Conservation (phyloP, 2,888 invertebrate species). For the Yponomeuta evonymella region DNA sequence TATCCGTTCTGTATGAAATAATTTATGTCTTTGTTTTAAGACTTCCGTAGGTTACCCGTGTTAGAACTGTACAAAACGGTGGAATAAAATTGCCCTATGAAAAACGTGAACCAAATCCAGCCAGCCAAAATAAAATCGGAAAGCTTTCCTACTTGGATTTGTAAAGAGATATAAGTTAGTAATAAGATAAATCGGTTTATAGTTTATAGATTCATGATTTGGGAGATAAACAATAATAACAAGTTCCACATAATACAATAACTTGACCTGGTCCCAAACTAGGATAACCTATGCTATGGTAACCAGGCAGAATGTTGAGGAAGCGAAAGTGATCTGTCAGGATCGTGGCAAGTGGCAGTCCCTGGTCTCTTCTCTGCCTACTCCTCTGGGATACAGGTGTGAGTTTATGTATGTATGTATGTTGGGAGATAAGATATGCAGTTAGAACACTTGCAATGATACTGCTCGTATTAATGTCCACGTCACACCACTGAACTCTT, state of each 20-base stretch:
- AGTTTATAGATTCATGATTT: background rate
- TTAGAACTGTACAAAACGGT: constrained; percentile 23
- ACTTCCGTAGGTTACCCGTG: constrained; percentile 14
- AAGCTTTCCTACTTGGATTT: constrained; percentile 17
- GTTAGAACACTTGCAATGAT: background rate
- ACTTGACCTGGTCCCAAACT: too few species aligned
- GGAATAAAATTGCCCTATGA: constrained; percentile 23
- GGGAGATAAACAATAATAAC: too few species aligned
- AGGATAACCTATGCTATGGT: too few species aligned
- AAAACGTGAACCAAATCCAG: constrained; percentile 26
- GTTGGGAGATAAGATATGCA: background rate
- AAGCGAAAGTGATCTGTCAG: too few species aligned
- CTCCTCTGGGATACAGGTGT: too few species aligned
- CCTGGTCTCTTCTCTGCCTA: too few species aligned
- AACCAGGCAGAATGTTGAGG: too few species aligned
- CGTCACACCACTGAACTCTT: constrained; percentile 15
- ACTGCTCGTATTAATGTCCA: background rate
- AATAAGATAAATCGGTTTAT: background rate
- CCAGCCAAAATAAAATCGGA: constrained; percentile 19
- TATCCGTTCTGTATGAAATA: background rate
- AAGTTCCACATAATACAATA: too few species aligned
- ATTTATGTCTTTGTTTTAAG: background rate
- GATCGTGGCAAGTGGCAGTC: too few species aligned
- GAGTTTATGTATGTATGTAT: too few species aligned
- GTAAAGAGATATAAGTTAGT: constrained; percentile 21